Percentiles rank a stretch among this genome's conserved stretches.
Evolutionary conservation across 2,888 invertebrate genomes (phyloP).

Genomic region (Eupithecia insigniata): DNA sequence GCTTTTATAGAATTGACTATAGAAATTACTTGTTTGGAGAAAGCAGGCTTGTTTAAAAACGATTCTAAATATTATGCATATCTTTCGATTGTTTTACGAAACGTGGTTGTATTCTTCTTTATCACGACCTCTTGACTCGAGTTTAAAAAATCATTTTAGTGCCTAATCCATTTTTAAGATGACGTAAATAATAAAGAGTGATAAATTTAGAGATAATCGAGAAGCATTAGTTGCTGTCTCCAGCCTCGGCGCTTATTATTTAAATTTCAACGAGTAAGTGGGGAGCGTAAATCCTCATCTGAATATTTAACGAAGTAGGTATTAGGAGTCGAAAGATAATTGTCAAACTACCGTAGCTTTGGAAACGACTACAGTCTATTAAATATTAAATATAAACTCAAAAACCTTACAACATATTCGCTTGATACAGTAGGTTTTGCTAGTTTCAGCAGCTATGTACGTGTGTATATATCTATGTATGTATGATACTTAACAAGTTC

Average conservation of each 20-base stretch:
- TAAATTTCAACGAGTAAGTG: conserved; percentile 68
- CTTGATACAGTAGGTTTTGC: neutral
- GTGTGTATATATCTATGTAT: no score
- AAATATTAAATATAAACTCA: neutral
- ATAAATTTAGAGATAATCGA: conserved; percentile 67
- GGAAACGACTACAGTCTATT: neutral
- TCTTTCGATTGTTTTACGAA: conserved; percentile 15
- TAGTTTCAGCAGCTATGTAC: neutral
- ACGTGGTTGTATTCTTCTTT: conserved; percentile 26
- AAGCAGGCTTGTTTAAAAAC: conserved; percentile 18
- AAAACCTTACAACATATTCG: neutral
- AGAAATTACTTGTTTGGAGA: conserved; percentile 10
- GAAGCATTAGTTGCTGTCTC: conserved; percentile 60
- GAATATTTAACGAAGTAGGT: conserved; percentile 52
- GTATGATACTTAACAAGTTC: neutral
- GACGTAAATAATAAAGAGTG: conserved; percentile 65
- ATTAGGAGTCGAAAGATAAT: conserved; percentile 30
- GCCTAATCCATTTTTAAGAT: conserved; percentile 59
- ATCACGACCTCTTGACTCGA: conserved; percentile 42
- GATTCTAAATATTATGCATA: neutral
- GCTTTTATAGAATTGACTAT: conserved; percentile 22
- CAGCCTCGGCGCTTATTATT: conserved; percentile 61
- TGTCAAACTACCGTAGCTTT: conserved; percentile 10
- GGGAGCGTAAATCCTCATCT: conserved; percentile 56
- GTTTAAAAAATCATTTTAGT: conserved; percentile 51